phyloP scores from a whole-genome alignment of 2,888 invertebrate genomes.

The Lycia hirtaria region DNA sequence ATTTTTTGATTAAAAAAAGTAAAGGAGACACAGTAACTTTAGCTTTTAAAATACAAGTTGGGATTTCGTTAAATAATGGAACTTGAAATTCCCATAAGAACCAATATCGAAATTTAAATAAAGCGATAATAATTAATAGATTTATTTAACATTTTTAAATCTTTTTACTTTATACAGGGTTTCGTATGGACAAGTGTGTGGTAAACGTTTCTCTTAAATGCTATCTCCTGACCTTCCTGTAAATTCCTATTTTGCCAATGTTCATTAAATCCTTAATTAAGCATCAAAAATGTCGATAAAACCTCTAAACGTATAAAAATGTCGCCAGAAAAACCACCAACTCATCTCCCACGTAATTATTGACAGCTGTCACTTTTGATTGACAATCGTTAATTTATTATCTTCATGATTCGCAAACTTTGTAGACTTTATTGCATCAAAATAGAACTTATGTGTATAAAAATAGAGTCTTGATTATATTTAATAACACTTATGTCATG shows the following conservation, averaged over 20 bases:
- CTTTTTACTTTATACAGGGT: too few species aligned
- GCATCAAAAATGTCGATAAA: neutral
- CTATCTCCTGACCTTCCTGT: neutral
- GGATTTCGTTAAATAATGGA: too few species aligned
- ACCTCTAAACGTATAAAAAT: neutral
- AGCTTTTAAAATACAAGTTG: too few species aligned
- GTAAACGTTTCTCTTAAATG: too few species aligned
- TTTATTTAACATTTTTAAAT: too few species aligned
- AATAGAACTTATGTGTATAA: neutral
- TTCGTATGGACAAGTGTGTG: too few species aligned
- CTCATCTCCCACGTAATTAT: constrained; percentile 38
- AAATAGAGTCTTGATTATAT: constrained; percentile 10
- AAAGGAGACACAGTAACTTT: too few species aligned
- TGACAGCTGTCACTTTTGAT: constrained; percentile 49
- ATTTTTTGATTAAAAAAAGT: too few species aligned
- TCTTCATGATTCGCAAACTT: constrained; percentile 7
- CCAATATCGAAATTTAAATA: too few species aligned
- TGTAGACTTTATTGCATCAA: neutral
- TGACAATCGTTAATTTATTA: constrained; percentile 21
- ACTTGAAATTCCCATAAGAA: too few species aligned
- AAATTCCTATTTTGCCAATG: neutral
- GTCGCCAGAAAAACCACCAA: constrained; percentile 5
- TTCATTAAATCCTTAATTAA: neutral
- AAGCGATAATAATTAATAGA: too few species aligned
- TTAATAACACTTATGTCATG: constrained; percentile 32